Conservation (phyloP, 1,140 invertebrate species). For the Zophobas morio region DNA sequence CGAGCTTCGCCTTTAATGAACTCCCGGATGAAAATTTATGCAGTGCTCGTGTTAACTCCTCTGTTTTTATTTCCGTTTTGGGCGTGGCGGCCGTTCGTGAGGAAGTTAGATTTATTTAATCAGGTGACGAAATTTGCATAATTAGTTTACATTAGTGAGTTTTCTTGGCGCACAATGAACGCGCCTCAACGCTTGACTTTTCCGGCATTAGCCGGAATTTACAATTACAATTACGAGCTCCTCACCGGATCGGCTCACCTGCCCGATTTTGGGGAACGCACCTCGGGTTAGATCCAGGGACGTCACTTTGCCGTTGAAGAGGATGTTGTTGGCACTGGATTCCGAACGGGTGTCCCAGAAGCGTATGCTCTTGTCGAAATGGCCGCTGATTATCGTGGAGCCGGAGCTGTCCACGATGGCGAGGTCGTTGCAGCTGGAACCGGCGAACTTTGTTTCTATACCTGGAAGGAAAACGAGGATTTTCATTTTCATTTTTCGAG, state of each 20-base stretch:
- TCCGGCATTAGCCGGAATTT: conserved; percentile 44
- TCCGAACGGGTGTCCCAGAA: conserved; percentile 96
- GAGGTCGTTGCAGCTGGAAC: conserved; percentile 96
- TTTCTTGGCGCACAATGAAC: conserved; percentile 24
- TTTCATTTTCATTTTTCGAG: background rate
- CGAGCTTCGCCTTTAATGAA: conserved; percentile 3
- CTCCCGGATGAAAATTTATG: conserved; percentile 35
- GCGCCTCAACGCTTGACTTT: conserved; percentile 30
- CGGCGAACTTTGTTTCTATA: conserved; percentile 96
- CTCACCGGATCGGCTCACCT: conserved; percentile 14
- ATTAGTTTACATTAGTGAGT: conserved; percentile 50
- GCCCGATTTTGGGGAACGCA: conserved; percentile 67
- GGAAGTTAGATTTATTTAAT: conserved; percentile 49
- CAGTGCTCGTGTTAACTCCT: background rate
- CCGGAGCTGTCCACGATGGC: conserved; percentile 90
- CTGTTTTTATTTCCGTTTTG: conserved; percentile 19
- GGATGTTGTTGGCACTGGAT: conserved; percentile 85
- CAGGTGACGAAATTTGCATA: conserved; percentile 52
- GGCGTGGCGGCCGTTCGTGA: conserved; percentile 23
- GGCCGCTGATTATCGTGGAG: conserved; percentile 95
- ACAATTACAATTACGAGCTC: conserved; percentile 39
- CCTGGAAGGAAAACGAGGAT: conserved; percentile 71
- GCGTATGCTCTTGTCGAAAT: conserved; percentile 96
- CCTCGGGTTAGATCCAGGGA: conserved; percentile 94
- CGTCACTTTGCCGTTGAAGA: conserved; percentile 94